These are phyloP conservation scores for Strix aluco DNA, from an alignment of 2,113 vertebrate genomes.

Conservation along the genomic window DNA sequence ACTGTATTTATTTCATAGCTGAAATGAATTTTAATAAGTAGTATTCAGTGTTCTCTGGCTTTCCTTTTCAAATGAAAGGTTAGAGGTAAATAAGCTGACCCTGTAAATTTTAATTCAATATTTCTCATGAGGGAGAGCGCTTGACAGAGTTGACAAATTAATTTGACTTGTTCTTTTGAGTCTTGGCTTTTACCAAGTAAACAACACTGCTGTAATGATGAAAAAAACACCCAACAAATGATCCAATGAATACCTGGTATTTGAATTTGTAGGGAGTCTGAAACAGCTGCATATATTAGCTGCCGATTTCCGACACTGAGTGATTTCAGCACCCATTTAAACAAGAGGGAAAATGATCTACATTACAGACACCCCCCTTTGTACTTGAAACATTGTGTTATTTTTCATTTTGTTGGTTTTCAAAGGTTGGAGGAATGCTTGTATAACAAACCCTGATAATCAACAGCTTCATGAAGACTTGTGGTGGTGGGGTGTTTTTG, in stretches of 20 bases:
- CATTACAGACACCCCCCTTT: accelerated
- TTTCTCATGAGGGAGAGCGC: neutral
- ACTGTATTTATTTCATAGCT: neutral
- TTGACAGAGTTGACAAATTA: neutral
- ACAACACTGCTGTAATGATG: neutral
- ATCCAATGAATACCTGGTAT: neutral
- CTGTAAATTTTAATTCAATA: neutral
- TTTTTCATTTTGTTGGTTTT: neutral
- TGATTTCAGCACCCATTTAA: neutral
- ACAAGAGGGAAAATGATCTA: accelerated
- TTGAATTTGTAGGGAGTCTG: neutral
- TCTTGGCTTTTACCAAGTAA: neutral
- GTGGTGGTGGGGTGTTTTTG: neutral
- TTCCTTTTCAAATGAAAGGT: neutral
- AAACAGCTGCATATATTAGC: neutral
- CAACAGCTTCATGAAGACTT: neutral
- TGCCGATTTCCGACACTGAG: neutral
- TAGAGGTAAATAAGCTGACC: neutral
- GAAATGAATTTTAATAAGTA: neutral
- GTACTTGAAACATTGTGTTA: neutral
- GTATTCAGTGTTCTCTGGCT: neutral
- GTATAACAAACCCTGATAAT: neutral
- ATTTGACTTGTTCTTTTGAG: neutral
- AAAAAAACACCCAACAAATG: accelerated
- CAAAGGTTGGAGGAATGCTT: neutral